Percentiles rank a stretch among this genome's conserved stretches.
These are phyloP conservation scores for Chaitophorus viminalis DNA, from an alignment of 2,888 invertebrate species.

Conservation along the genomic window DNA sequence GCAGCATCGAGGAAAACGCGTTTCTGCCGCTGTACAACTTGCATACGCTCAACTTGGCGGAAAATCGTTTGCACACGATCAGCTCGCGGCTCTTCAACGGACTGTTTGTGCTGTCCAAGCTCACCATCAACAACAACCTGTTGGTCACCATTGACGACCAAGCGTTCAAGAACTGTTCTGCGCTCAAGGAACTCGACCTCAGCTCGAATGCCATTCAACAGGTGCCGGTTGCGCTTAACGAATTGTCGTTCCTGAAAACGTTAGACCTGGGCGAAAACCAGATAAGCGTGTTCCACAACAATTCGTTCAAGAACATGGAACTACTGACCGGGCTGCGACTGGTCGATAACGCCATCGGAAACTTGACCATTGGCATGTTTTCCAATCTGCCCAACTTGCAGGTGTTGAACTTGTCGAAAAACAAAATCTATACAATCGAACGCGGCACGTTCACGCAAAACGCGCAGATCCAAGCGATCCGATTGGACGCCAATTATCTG, in stretches of 20 bases:
- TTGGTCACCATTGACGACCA: slow-evolving; percentile 81
- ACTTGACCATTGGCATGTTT: slow-evolving; percentile 85
- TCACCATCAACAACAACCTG: slow-evolving; percentile 86
- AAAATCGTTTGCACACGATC: slow-evolving; percentile 84
- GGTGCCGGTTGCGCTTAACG: slow-evolving; percentile 85
- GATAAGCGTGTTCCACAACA: slow-evolving; percentile 83
- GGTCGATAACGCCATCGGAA: slow-evolving; percentile 90
- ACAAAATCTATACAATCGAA: slow-evolving; percentile 87
- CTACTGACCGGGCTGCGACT: slow-evolving; percentile 87
- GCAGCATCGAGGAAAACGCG: slow-evolving; percentile 88
- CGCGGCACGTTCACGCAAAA: slow-evolving; percentile 85
- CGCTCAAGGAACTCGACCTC: slow-evolving; percentile 87
- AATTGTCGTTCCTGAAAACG: slow-evolving; percentile 84
- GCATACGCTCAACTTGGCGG: slow-evolving; percentile 87
- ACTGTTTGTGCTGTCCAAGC: slow-evolving; percentile 82
- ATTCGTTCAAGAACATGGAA: slow-evolving; percentile 84
- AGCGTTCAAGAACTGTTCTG: slow-evolving; percentile 88
- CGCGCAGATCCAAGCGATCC: slow-evolving; percentile 83
- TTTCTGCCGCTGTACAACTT: slow-evolving; percentile 88
- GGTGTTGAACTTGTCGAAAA: slow-evolving; percentile 88
- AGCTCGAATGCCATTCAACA: slow-evolving; percentile 85
- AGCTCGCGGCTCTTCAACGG: slow-evolving; percentile 86
- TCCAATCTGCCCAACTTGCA: slow-evolving; percentile 85
- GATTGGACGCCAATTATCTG: slow-evolving; percentile 87
- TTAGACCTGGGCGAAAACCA: slow-evolving; percentile 93